Conservation (phyloP, 2,113 vertebrate genomes). For the Microcebus murinus region DNA sequence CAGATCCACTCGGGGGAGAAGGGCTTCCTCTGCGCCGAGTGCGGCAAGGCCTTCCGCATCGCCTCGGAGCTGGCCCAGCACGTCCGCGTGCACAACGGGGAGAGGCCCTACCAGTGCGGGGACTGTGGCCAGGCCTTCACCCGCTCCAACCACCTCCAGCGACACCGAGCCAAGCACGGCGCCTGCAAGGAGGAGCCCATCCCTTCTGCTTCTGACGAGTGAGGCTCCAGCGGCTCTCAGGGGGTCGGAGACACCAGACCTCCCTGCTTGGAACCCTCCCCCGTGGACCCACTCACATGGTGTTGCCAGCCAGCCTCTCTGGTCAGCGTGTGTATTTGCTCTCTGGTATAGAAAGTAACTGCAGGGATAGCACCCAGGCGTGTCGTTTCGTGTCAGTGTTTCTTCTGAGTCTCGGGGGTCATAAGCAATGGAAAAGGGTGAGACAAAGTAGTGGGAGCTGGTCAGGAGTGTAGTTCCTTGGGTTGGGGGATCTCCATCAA, state of each 20-base stretch:
- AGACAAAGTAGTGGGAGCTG: background rate
- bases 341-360: background rate
- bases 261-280: conserved; percentile 66
- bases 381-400: background rate
- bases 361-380: background rate
- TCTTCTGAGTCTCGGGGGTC: background rate
- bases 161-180: conserved; percentile 35
- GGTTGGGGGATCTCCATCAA: no score
- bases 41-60: conserved; percentile 43
- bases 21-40: conserved; percentile 52
- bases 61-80: conserved; percentile 54
- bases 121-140: conserved; percentile 61
- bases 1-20: conserved; percentile 45
- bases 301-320: background rate
- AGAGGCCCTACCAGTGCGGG: conserved; percentile 58
- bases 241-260: conserved; percentile 71
- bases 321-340: background rate
- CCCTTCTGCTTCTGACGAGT: background rate
- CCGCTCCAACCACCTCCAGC: conserved; percentile 54
- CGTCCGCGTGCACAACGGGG: conserved; percentile 14
- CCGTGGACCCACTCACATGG: accelerated
- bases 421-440: background rate
- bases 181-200: background rate
- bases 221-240: background rate
- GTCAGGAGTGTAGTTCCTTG: background rate